A percentile compares a stretch with the other conserved stretches of the same genome.
These are phyloP conservation scores for Hypothenemus hampei DNA, from an alignment of 1,140 invertebrate genomes.

Conservation along the genomic window DNA sequence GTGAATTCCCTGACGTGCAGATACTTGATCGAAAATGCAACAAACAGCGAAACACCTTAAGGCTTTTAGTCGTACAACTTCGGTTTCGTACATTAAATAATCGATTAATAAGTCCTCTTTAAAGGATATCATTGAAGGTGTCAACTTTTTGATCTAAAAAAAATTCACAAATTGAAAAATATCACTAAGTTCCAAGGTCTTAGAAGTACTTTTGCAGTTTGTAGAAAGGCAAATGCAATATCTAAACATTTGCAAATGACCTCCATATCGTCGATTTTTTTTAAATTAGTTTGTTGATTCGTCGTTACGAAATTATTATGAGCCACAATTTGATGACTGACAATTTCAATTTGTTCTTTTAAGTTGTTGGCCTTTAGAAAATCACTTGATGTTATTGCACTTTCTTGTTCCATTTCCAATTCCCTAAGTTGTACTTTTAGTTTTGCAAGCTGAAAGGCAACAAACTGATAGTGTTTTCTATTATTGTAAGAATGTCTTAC, in stretches of 20 bases:
- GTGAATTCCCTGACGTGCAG: conserved; percentile 30
- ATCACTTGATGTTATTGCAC: conserved; percentile 12
- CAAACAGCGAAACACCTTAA: conserved; percentile 28
- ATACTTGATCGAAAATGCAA: conserved; percentile 29
- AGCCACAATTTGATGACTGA: conserved; percentile 5
- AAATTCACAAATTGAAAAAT: neutral
- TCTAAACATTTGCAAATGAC: conserved; percentile 26
- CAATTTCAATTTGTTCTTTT: conserved; percentile 13
- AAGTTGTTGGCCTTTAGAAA: conserved; percentile 17
- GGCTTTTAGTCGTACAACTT: conserved; percentile 27
- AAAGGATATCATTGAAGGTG: conserved; percentile 22
- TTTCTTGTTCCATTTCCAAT: conserved; percentile 11
- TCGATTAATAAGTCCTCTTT: conserved; percentile 27
- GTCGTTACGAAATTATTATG: neutral
- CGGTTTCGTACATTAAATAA: conserved; percentile 23
- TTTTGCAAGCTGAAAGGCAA: conserved; percentile 14
- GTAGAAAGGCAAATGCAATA: conserved; percentile 21
- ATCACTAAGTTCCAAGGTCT: neutral
- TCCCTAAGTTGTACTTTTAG: conserved; percentile 15
- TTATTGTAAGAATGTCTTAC: neutral
- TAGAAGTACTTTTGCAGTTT: conserved; percentile 2
- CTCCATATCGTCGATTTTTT: conserved; percentile 13
- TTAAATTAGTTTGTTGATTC: conserved; percentile 1
- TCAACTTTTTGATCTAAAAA: conserved; percentile 6
- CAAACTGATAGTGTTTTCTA: neutral